Percentiles rank a stretch among this genome's conserved stretches.
These are phyloP conservation scores for Coilia nasus DNA, from an alignment of 2,797 vertebrate species.

Conservation along the genomic window DNA sequence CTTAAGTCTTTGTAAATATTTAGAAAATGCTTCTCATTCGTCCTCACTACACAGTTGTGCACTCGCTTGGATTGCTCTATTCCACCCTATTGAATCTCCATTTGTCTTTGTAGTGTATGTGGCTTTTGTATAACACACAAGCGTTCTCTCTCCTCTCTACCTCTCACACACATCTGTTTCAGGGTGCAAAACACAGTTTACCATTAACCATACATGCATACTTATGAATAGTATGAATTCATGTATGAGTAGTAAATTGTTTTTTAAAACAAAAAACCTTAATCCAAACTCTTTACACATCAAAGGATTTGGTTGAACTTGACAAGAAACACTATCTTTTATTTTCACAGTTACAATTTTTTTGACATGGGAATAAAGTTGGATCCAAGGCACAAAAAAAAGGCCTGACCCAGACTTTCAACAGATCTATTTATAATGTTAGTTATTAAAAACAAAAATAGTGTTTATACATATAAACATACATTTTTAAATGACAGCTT, in stretches of 20 bases:
- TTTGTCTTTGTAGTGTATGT: too few relatives aligned
- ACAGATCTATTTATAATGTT: constrained; percentile 40
- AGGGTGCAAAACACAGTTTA: too few relatives aligned
- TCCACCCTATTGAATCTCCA: too few relatives aligned
- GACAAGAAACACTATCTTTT: constrained; percentile 23
- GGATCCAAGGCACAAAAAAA: constrained; percentile 16
- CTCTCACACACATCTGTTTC: too few relatives aligned
- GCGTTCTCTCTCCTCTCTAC: too few relatives aligned
- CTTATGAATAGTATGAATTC: too few relatives aligned
- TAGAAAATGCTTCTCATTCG: too few relatives aligned
- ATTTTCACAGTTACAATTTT: constrained; percentile 26
- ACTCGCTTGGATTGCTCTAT: too few relatives aligned
- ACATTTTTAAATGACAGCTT: constrained; percentile 39
- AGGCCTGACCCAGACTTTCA: constrained; percentile 16
- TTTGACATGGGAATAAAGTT: constrained; percentile 24
- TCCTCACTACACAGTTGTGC: too few relatives aligned
- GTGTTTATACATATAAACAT: constrained; percentile 48
- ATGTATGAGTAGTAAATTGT: not conserved
- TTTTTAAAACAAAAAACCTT: not conserved
- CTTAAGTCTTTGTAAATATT: too few relatives aligned
- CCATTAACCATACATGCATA: too few relatives aligned
- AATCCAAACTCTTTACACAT: not conserved
- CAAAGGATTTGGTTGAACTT: not conserved
- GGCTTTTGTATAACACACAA: too few relatives aligned
- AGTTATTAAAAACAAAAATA: constrained; percentile 49